Percentiles rank a stretch among this genome's conserved stretches.
Evolutionary conservation across 2,797 vertebrate genomes (phyloP).

Genomic region (Thripadectes ignobilis): DNA sequence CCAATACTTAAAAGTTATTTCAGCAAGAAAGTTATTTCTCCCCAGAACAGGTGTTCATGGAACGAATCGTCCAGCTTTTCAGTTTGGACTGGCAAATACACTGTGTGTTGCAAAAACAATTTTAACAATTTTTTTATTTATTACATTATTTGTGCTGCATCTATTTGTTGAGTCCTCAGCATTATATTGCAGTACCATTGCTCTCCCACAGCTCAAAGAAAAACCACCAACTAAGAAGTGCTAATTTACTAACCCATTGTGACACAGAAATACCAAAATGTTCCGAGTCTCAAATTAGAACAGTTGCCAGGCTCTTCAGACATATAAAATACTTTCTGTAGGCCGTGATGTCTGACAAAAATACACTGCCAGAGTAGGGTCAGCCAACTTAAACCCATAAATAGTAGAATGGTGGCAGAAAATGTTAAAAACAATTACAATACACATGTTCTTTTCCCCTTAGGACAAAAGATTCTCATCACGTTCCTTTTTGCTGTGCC

Average conservation of each 20-base stretch:
- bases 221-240: neutral
- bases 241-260: neutral
- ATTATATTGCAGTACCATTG: neutral
- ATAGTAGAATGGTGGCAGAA: conserved; percentile 54
- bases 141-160: neutral
- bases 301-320: conserved; percentile 44
- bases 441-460: conserved; percentile 53
- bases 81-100: neutral
- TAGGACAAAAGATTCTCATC: conserved; percentile 53
- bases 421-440: conserved; percentile 50
- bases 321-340: conserved; percentile 58
- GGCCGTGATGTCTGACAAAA: conserved; percentile 46
- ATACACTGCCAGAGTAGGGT: conserved; percentile 41
- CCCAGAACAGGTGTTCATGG: neutral
- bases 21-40: neutral
- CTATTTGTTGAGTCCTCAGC: neutral
- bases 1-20: neutral
- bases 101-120: neutral
- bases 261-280: neutral
- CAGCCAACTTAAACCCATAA: conserved; percentile 61
- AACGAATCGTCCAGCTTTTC: neutral
- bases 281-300: neutral
- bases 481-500: conserved; percentile 46
- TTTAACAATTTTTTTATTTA: neutral
- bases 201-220: neutral